These are phyloP conservation scores for Pseudomyrmex dendroicus DNA, from an alignment of 1,140 invertebrate species.

Conservation along the genomic window DNA sequence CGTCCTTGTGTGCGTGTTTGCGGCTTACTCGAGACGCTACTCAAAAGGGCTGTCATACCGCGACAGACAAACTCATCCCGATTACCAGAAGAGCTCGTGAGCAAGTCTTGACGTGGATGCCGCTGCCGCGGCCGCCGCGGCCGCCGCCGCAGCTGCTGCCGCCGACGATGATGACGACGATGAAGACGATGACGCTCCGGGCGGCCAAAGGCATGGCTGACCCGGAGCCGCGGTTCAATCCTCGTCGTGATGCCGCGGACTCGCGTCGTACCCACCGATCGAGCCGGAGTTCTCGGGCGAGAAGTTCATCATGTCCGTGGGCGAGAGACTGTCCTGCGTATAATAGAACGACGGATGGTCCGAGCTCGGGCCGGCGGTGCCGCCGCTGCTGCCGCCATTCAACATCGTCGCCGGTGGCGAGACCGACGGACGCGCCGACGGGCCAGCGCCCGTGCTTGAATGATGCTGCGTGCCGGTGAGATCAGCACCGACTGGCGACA, in stretches of 20 bases:
- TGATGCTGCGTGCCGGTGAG: constrained; percentile 81
- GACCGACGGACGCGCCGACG: constrained; percentile 85
- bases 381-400: constrained; percentile 82
- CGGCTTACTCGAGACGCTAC: background rate
- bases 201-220: constrained; percentile 82
- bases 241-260: constrained; percentile 87
- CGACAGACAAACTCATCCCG: constrained; percentile 25
- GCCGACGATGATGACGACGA: constrained; percentile 51
- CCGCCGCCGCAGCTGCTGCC: constrained; percentile 32
- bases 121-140: constrained; percentile 50
- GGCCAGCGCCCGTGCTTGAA: constrained; percentile 76
- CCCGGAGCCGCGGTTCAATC: constrained; percentile 87
- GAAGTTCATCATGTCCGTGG: constrained; percentile 86
- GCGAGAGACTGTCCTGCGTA: constrained; percentile 86
- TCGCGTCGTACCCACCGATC: constrained; percentile 86
- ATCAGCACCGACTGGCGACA: constrained; percentile 85
- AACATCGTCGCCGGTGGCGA: constrained; percentile 85
- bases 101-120: constrained; percentile 72
- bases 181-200: constrained; percentile 80
- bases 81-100: constrained; percentile 83
- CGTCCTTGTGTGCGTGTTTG: constrained; percentile 5
- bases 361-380: constrained; percentile 84
- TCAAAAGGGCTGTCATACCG: background rate
- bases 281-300: constrained; percentile 85
- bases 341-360: constrained; percentile 86